phyloP scores from a whole-genome alignment of 2,797 vertebrate species.

The Petrocephalus schoutedeni region DNA sequence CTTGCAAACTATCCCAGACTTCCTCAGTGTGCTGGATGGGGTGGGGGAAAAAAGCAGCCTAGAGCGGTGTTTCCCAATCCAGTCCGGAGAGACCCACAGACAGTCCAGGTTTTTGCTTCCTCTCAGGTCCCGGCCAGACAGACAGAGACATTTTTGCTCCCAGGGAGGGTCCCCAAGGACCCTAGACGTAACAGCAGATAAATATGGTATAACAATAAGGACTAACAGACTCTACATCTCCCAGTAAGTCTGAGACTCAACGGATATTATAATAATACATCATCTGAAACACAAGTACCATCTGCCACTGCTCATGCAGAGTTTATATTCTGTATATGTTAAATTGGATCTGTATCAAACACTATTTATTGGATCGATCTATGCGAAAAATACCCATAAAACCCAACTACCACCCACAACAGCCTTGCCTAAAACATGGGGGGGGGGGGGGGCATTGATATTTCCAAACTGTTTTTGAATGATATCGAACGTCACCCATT shows the following conservation, averaged over 20 bases:
- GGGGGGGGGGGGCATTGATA: slow-evolving; percentile 9
- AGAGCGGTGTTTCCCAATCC: neutral
- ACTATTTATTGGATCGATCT: slow-evolving; percentile 35
- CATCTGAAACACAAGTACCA: neutral
- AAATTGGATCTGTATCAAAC: slow-evolving; percentile 36
- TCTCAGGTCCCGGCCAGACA: neutral
- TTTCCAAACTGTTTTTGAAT: slow-evolving; percentile 13
- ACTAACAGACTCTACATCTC: neutral
- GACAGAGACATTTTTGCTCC: neutral
- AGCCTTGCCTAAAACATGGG: neutral
- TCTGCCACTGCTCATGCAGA: slow-evolving; percentile 23
- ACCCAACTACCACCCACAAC: neutral
- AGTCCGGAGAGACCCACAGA: neutral
- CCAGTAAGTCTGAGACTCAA: neutral
- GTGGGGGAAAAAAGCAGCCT: neutral
- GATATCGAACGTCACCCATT: slow-evolving; percentile 10
- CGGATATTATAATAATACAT: slow-evolving; percentile 6
- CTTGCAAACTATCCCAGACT: neutral
- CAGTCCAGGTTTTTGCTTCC: neutral
- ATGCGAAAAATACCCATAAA: slow-evolving; percentile 22
- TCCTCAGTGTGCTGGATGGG: neutral
- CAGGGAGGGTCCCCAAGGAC: neutral
- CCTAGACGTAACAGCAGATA: neutral
- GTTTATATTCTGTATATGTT: slow-evolving; percentile 1
- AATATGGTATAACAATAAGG: neutral